Conservation (phyloP, 2,113 vertebrate genomes). For the Empidonax alnorum region DNA sequence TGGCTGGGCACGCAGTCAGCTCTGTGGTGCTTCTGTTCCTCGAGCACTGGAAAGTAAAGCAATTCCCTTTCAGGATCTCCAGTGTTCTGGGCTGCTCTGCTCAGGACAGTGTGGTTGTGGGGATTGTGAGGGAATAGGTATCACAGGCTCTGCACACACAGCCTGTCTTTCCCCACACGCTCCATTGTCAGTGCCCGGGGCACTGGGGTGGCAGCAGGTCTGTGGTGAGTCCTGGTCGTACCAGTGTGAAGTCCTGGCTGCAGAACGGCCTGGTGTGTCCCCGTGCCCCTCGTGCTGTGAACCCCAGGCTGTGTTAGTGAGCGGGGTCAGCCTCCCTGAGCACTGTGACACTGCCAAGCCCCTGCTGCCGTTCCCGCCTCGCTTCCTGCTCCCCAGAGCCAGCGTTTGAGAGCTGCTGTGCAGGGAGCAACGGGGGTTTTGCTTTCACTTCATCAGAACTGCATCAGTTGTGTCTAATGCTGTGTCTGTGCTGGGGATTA, state of each 20-base stretch:
- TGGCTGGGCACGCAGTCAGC: no score
- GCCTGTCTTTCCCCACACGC: neutral
- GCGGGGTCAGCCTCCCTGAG: neutral
- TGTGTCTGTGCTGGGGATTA: neutral
- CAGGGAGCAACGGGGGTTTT: neutral
- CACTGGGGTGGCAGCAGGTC: neutral
- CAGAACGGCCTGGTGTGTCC: neutral
- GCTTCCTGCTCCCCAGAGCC: neutral
- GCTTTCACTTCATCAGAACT: neutral
- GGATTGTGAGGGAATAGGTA: neutral
- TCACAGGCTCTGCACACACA: neutral
- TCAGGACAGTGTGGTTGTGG: neutral
- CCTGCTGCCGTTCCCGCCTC: neutral
- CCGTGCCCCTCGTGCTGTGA: neutral
- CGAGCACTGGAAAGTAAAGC: accelerated
- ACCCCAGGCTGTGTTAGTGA: neutral
- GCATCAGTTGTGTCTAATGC: neutral
- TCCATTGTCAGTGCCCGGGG: neutral
- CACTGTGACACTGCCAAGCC: accelerated
- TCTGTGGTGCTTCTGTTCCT: neutral
- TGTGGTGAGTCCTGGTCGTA: neutral
- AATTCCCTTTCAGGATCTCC: neutral
- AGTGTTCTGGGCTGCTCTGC: accelerated
- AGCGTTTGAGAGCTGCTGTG: neutral
- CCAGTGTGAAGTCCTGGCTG: neutral